Evolutionary conservation across 30 jellyfish, hydroid and myxozoan species (phyloP).

Genomic region (Catostylus mosaicus): DNA sequence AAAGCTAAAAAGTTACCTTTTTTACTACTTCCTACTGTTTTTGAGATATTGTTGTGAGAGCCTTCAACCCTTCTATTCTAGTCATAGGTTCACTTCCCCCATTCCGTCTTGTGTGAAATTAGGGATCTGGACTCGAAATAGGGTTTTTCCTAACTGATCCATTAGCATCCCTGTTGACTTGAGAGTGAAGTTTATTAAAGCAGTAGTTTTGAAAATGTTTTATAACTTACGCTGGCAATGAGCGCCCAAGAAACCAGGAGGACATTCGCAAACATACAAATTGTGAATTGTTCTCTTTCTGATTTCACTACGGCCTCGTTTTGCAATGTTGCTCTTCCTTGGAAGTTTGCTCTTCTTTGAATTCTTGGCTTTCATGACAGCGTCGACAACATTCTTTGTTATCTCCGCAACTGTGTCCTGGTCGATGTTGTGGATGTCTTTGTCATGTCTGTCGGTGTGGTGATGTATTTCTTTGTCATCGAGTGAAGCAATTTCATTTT

Average conservation of each 20-base stretch:
- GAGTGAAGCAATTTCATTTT: slow-evolving; percentile 17
- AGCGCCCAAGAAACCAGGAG: slow-evolving; percentile 85
- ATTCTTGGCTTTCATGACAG: slow-evolving; percentile 41
- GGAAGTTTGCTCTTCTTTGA: slow-evolving; percentile 33
- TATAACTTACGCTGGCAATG: slow-evolving; percentile 87
- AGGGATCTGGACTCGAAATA: too few species aligned
- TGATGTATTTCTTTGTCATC: slow-evolving; percentile 1
- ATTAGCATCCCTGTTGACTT: too few species aligned
- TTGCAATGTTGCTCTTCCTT: not conserved
- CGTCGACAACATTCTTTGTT: slow-evolving; percentile 60
- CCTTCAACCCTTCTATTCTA: too few species aligned
- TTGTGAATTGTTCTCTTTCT: slow-evolving; percentile 81
- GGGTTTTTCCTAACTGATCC: too few species aligned
- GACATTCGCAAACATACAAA: slow-evolving; percentile 86
- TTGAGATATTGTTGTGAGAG: too few species aligned
- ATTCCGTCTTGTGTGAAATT: too few species aligned
- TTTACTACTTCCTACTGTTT: too few species aligned
- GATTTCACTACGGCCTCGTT: slow-evolving; percentile 24
- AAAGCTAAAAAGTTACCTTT: too few species aligned
- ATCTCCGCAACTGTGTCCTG: slow-evolving; percentile 63
- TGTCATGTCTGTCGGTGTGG: slow-evolving; percentile 1
- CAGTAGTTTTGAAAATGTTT: not conserved
- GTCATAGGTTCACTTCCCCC: too few species aligned
- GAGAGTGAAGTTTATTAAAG: not conserved
- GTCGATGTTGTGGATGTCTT: slow-evolving; percentile 15